Base-by-base conservation (phyloP, 2,797 vertebrate species). In the Acrocephalus scirpaceus region DNA sequence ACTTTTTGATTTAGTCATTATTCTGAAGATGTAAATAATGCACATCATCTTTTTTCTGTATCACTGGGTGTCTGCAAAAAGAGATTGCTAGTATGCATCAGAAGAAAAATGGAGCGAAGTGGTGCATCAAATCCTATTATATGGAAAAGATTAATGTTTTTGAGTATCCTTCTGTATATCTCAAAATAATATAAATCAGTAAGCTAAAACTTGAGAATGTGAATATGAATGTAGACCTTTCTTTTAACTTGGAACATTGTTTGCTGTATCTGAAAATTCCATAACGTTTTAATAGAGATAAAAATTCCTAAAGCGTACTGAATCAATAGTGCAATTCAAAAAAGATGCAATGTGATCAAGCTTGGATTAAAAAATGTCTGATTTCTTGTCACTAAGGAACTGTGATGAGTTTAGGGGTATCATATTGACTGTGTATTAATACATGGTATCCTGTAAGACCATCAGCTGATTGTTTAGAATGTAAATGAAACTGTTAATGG, bases 391-490 rank as follows among this genome's bases (percentile, higher is more conserved):
- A 98, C 98, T 98, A 98, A 97, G 93, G 96, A 97, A 82, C 95
- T 92, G 96, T 97, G 97, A 98, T 97, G 94, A 94, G 97, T 97
- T 97, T 97, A 93, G 92, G 88, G 94, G 98, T 98, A 97, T 98
- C 98, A 93, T 98, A 98, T 98, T 98, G 99, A 99, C 98, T 97
- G 96, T 94, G 97, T 99, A 99, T 99, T 99, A 98, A 98, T 99
- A 98, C 98, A 94, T 95, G 95, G 97, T 97, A 97, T 98, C 98
- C 98, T 98, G 96, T 98, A 98, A 98, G 98, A 98, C 98, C 95
- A 98, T 98, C 98, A 98, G 98, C 98, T 98, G 98, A 99, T 99
- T 99, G 98, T 99, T 99, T 98, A 98, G 98, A 99, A 99, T 99
- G 99, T 98, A 99, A 99, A 99, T 99, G 98, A 99, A 99, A 98